phyloP scores from a whole-genome alignment of 2,797 vertebrate species.

The Crax fasciolata region DNA sequence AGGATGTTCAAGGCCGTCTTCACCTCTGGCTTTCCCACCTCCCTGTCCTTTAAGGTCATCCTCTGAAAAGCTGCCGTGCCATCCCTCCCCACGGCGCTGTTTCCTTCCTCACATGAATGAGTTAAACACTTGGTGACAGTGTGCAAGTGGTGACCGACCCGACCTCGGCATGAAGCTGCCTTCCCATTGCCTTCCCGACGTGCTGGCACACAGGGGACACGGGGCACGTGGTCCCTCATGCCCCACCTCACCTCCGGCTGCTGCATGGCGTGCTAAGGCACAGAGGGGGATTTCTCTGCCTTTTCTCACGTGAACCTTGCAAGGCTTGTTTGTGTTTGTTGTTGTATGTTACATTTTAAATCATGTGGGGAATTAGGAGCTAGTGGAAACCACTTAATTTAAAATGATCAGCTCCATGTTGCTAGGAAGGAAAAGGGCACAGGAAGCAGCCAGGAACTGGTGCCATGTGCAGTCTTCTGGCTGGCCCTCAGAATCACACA shows the following conservation, averaged over 20 bases:
- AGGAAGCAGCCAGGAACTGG: conserved; percentile 17
- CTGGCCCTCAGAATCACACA: neutral
- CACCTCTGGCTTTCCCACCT: conserved; percentile 56
- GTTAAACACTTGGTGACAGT: neutral
- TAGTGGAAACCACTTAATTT: neutral
- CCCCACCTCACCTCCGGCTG: neutral
- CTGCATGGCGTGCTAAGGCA: neutral
- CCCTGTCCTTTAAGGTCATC: conserved; percentile 24
- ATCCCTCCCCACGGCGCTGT: neutral
- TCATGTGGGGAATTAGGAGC: neutral
- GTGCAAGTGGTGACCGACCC: neutral
- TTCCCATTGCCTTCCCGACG: neutral
- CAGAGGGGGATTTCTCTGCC: neutral
- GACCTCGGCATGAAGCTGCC: neutral
- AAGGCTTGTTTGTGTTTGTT: neutral
- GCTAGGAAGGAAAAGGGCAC: conserved; percentile 24
- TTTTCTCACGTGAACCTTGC: neutral
- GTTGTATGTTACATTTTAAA: neutral
- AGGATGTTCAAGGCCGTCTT: conserved; percentile 29
- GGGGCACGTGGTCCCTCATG: neutral
- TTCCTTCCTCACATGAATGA: neutral
- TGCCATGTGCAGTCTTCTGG: neutral
- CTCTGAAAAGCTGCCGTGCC: neutral
- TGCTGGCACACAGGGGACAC: neutral
- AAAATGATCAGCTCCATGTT: conserved; percentile 38